Conservation (phyloP, 2,113 vertebrate genomes). For the Geothlypis trichas region DNA sequence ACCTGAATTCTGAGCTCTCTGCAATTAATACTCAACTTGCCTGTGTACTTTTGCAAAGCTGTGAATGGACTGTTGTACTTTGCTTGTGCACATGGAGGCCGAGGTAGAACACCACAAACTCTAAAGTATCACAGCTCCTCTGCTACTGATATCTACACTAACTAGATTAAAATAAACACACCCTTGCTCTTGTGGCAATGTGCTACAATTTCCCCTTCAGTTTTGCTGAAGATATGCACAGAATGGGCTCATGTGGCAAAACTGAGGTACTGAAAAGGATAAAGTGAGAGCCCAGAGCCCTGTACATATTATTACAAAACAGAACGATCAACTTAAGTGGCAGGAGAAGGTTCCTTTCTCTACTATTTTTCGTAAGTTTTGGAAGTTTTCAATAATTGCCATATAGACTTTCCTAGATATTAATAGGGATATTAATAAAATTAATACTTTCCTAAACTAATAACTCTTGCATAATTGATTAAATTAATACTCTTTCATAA, state of each 20-base stretch:
- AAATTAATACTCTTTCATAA: background rate
- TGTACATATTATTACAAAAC: background rate
- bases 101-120: background rate
- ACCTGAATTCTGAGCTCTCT: background rate
- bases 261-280: background rate
- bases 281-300: background rate
- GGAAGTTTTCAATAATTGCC: background rate
- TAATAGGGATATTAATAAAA: background rate
- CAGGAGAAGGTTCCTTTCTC: background rate
- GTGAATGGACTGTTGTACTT: background rate
- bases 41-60: background rate
- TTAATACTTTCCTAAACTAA: background rate
- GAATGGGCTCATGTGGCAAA: background rate
- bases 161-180: background rate
- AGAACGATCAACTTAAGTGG: background rate
- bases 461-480: background rate
- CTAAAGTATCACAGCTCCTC: background rate
- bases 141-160: background rate
- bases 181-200: background rate
- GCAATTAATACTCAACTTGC: background rate
- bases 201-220: background rate
- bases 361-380: background rate
- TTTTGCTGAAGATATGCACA: background rate
- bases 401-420: background rate
- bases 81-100: fast-evolving